These are phyloP conservation scores for Bos javanicus DNA, from an alignment of 2,113 vertebrate genomes.

Conservation along the genomic window DNA sequence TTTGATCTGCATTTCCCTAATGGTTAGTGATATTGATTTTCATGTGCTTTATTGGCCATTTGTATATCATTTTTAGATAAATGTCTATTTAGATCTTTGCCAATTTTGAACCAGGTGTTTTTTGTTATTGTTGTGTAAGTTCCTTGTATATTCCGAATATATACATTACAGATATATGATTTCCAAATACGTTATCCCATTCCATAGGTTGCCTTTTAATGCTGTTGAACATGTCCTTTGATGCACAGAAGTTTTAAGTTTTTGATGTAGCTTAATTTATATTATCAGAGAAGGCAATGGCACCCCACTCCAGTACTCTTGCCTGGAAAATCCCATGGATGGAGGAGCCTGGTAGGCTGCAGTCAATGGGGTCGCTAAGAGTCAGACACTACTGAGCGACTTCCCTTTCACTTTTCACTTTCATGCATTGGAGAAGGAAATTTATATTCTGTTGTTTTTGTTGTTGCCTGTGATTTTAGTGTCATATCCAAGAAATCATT, in stretches of 20 bases:
- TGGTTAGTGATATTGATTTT: neutral
- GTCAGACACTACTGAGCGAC: no score
- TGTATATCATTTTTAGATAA: neutral
- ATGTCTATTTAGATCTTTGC: neutral
- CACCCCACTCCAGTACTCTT: no score
- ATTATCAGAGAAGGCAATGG: neutral
- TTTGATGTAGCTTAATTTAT: neutral
- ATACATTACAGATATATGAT: neutral
- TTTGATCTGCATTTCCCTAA: neutral
- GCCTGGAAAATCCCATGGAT: no score
- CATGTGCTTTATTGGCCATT: neutral
- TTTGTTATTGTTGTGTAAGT: neutral
- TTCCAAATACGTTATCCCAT: neutral
- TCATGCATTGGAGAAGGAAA: neutral
- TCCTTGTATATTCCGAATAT: neutral
- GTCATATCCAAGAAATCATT: neutral
- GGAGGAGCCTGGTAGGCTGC: no score
- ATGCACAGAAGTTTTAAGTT: neutral
- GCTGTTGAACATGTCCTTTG: neutral
- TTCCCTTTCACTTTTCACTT: no score
- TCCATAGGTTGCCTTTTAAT: neutral
- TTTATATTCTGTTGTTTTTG: neutral
- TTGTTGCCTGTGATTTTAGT: neutral
- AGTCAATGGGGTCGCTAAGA: no score
- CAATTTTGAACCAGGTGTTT: neutral